Percentiles rank a stretch among this genome's conserved stretches.
Conservation (phyloP, 2,113 vertebrate genomes). For the Corapipo altera region DNA sequence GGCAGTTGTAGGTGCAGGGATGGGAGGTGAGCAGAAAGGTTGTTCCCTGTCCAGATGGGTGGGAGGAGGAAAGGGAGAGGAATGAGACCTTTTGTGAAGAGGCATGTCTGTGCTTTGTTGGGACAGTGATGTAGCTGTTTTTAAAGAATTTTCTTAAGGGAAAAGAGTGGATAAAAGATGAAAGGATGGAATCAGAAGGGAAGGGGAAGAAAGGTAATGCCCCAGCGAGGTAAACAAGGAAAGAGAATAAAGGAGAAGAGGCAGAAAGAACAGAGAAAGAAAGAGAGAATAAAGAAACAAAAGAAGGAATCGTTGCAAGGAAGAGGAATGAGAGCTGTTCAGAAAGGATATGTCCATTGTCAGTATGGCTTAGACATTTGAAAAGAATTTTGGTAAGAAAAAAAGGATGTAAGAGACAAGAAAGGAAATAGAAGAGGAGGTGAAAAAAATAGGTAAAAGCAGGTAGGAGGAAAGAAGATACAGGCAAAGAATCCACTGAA, state of each 20-base stretch:
- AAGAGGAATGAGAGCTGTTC: neutral
- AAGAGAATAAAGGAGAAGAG: no score
- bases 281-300: neutral
- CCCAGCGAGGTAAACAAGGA: accelerated
- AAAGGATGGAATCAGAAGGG: no score
- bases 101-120: accelerated
- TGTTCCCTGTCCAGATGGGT: accelerated
- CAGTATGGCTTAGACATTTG: neutral
- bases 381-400: neutral
- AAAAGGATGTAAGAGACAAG: neutral
- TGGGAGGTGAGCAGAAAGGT: no score
- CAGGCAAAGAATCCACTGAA: no score
- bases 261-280: neutral
- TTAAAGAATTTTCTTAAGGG: neutral
- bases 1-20: no score
- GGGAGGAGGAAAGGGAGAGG: neutral
- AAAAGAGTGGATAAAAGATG: no score
- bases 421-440: no score
- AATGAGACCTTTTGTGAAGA: neutral
- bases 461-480: no score
- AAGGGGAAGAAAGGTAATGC: neutral
- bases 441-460: no score
- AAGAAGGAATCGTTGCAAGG: neutral
- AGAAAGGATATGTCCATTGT: neutral
- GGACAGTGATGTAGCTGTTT: accelerated